phyloP scores from a whole-genome alignment of 2,113 vertebrate genomes.

The Tragulus kanchil region DNA sequence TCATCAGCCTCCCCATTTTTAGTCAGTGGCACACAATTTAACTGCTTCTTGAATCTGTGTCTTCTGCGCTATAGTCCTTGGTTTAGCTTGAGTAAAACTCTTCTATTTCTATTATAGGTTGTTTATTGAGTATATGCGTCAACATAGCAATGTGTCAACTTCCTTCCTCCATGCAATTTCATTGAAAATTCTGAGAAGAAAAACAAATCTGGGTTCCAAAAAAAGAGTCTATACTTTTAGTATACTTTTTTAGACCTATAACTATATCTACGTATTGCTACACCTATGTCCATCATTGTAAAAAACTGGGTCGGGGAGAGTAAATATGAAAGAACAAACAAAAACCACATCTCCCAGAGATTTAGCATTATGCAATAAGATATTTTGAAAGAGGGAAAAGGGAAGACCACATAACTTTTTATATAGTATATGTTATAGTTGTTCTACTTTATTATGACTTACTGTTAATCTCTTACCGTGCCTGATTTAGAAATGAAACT shows the following conservation, averaged over 20 bases:
- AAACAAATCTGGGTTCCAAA: background rate
- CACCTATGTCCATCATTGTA: background rate
- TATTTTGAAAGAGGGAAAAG: background rate
- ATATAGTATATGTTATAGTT: background rate
- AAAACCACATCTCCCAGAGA: background rate
- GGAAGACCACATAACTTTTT: background rate
- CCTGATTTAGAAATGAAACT: background rate
- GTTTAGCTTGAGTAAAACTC: background rate
- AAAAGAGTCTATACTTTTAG: background rate
- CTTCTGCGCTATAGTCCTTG: background rate
- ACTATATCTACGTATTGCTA: background rate
- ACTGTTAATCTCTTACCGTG: background rate
- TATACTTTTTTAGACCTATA: background rate
- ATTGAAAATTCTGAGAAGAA: constrained; percentile 36
- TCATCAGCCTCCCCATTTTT: background rate
- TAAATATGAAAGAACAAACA: constrained; percentile 30
- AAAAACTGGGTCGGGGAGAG: background rate
- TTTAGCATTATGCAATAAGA: background rate
- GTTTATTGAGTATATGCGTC: background rate
- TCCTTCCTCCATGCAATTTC: background rate
- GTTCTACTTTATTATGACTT: background rate
- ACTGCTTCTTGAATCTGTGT: background rate
- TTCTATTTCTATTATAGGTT: background rate
- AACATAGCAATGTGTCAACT: background rate
- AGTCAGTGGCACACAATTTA: background rate